Percentiles rank a stretch among this genome's conserved stretches.
Conservation (phyloP, 2,797 vertebrate genomes). For the Tragelaphus eurycerus region DNA sequence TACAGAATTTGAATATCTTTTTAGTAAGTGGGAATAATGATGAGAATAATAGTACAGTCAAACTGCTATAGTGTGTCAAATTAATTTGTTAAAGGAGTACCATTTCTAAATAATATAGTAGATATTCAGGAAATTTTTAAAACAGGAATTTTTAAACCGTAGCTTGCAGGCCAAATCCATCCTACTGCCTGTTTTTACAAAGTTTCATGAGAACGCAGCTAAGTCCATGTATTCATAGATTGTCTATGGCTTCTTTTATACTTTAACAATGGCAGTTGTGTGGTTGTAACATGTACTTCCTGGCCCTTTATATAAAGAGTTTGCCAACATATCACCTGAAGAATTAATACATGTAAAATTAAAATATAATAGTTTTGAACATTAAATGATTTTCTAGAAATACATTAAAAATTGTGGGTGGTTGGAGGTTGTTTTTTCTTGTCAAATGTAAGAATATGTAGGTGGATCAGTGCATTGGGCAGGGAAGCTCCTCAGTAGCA, state of each 20-base stretch:
- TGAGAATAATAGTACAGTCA: neutral
- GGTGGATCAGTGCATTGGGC: neutral
- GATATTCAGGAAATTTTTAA: neutral
- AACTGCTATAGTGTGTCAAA: neutral
- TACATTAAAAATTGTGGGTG: neutral
- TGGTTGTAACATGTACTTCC: neutral
- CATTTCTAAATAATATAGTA: neutral
- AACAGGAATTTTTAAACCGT: neutral
- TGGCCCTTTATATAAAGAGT: neutral
- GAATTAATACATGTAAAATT: slow-evolving; percentile 5
- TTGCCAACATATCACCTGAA: neutral
- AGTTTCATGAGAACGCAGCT: neutral
- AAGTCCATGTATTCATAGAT: neutral
- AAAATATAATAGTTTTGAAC: slow-evolving; percentile 20
- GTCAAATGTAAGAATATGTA: neutral
- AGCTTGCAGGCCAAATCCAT: neutral
- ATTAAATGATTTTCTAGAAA: slow-evolving; percentile 35
- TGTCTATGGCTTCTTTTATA: neutral
- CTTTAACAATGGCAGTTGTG: neutral
- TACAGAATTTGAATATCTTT: slow-evolving; percentile 93
- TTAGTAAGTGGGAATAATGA: slow-evolving; percentile 88
- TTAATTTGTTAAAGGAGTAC: slow-evolving; percentile 26
- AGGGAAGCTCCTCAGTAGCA: neutral
- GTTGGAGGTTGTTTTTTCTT: neutral
- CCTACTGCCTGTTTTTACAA: neutral